A percentile compares a stretch with the other conserved stretches of the same genome.
Evolutionary conservation across 2,888 invertebrate genomes (phyloP).

Genomic region (Unio delphinus): DNA sequence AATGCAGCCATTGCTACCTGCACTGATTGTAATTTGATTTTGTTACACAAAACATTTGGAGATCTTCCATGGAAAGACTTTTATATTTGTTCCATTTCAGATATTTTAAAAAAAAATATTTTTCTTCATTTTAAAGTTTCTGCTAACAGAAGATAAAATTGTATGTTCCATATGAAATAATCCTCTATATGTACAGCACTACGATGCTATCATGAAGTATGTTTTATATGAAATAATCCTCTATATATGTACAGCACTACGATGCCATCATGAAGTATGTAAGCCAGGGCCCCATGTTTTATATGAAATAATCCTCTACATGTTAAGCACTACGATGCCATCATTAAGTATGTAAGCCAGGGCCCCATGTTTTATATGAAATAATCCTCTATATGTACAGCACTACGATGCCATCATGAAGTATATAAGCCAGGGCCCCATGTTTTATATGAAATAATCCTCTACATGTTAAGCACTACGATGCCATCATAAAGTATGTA

Average conservation of each 20-base stretch:
- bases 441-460: conserved; percentile 74
- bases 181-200: conserved; percentile 78
- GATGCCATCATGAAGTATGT: conserved; percentile 97
- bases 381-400: conserved; percentile 70
- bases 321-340: conserved; percentile 89
- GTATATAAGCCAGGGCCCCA: conserved; percentile 95
- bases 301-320: not conserved
- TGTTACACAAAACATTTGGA: too few species aligned
- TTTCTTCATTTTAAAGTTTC: too few species aligned
- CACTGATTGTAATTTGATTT: too few species aligned
- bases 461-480: too few species aligned
- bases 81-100: too few species aligned
- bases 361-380: conserved; percentile 84
- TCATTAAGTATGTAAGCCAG: conserved; percentile 97
- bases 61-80: too few species aligned
- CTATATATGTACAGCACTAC: conserved; percentile 81
- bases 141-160: too few species aligned
- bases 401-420: conserved; percentile 98
- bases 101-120: too few species aligned
- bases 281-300: conserved; percentile 91
- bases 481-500: too few species aligned
- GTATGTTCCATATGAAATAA: too few species aligned
- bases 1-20: too few species aligned
- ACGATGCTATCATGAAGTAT: conserved; percentile 97
- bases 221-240: conserved; percentile 71